Evolutionary conservation across 2,888 invertebrate species (phyloP).

Genomic region (Eupithecia abbreviata): DNA sequence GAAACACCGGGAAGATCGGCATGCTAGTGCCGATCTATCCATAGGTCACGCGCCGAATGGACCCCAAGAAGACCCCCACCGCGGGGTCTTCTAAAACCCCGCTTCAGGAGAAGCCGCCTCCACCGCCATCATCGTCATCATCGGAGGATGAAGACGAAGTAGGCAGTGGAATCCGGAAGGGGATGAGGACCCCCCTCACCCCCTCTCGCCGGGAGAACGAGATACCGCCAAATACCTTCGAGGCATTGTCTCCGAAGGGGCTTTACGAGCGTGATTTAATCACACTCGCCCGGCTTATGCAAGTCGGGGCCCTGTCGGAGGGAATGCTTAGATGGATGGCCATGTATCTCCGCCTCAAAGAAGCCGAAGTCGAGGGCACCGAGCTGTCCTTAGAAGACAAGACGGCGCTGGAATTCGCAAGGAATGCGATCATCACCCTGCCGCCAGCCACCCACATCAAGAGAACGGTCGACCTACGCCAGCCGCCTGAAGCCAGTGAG

Average conservation of each 20-base stretch:
- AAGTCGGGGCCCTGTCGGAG: not conserved
- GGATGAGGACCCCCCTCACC: too few species aligned
- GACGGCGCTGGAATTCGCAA: not conserved
- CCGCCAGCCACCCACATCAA: not conserved
- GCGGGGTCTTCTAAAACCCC: not conserved
- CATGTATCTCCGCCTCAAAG: not conserved
- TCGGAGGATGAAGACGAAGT: too few species aligned
- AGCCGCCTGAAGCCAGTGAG: too few species aligned
- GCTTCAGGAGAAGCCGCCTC: too few species aligned
- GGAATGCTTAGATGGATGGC: not conserved
- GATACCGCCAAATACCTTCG: too few species aligned
- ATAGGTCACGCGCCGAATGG: slow-evolving; percentile 3
- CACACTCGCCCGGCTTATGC: not conserved
- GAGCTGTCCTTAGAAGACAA: not conserved
- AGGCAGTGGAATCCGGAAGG: too few species aligned
- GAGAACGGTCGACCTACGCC: too few species aligned
- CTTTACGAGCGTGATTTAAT: not conserved
- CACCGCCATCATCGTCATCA: too few species aligned
- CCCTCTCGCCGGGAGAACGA: too few species aligned
- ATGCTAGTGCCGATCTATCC: not conserved
- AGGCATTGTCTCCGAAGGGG: too few species aligned
- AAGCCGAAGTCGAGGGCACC: not conserved
- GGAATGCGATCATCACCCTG: not conserved
- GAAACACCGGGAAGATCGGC: not conserved
- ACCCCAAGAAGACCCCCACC: slow-evolving; percentile 2